Base-by-base conservation (phyloP, 2,888 invertebrate genomes). In the Polymixis lichenea region DNA sequence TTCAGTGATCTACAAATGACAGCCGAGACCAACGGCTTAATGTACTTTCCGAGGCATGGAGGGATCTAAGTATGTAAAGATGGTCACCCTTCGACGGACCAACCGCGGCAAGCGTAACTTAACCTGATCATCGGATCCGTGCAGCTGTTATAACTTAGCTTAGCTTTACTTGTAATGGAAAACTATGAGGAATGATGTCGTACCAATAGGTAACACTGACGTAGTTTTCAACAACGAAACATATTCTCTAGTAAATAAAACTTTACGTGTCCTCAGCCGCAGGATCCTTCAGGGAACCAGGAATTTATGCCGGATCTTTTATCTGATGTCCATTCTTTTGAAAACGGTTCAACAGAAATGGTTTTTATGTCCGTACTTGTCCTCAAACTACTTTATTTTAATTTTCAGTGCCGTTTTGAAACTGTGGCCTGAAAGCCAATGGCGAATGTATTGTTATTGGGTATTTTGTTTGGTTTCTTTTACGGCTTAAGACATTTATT, bases 271-370 rank as follows among this genome's bases (percentile, higher is more conserved):
- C 56, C 61, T 25, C 58, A 49, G 65, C 49, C 70, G 38, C 66
- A 38, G 64, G 56, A 73, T 78, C 87, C 78, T 75, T 74, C 38
- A 64, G 81, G 77, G 83, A 83, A 62, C 67, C 28, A 28, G 86
- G 86, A 90, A 88, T 89, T 87, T 86, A 85, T 81, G 75, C 53
- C 58, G 64, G 75, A 79, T 81, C 78, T 80, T 82, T 88, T 86
- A 89, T 89, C 86, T 77, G 84, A 86, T 89, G 84, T 80, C 85
- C 89, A 87, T 86, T 89, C 83, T 81, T 87, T 85, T 79, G 80
- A 75, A 78, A 77, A 86, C 73, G 83, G 74, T 83, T 87, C 76
- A 66, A 58, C 32, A 64, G 43, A 32, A 83, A 79, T 69, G 56
- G 64, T 79, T 83, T 85, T 79, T 87, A 87, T 83, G 77, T 76